phyloP scores from a whole-genome alignment of 2,113 vertebrate species.

The Elgaria multicarinata region DNA sequence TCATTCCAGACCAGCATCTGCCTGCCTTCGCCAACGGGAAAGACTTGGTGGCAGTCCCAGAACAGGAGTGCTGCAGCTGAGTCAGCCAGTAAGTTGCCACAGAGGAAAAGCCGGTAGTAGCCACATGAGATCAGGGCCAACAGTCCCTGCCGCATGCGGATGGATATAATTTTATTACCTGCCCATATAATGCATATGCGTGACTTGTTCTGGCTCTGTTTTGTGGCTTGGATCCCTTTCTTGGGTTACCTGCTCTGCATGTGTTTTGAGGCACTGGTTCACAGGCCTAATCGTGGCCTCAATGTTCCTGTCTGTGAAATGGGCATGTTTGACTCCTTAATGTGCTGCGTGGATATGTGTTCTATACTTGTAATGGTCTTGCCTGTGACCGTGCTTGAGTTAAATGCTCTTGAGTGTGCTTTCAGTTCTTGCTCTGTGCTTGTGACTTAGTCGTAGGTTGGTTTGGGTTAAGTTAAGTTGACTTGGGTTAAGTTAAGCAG shows the following conservation, averaged over 20 bases:
- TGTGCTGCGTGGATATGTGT: not conserved
- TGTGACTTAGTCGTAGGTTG: not conserved
- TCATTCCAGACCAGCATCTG: not conserved
- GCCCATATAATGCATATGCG: not conserved
- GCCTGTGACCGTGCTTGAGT: not conserved
- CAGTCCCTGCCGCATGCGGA: not conserved
- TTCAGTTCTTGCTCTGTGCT: not conserved
- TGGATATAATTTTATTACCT: too few relatives aligned
- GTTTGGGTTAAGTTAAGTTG: not conserved
- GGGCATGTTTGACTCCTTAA: not conserved
- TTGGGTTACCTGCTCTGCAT: not conserved
- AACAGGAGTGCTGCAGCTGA: too few relatives aligned
- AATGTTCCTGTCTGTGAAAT: not conserved
- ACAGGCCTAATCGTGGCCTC: too few relatives aligned
- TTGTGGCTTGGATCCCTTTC: too few relatives aligned
- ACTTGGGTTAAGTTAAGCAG: not conserved
- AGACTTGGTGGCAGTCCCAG: not conserved
- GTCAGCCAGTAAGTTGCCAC: not conserved
- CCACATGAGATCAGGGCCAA: not conserved
- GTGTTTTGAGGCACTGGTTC: too few relatives aligned
- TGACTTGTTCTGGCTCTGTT: not conserved
- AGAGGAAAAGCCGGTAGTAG: not conserved
- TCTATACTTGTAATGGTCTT: not conserved
- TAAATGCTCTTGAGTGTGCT: not conserved
- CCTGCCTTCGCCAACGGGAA: not conserved